Percentiles rank a stretch among this genome's conserved stretches.
Conservation (phyloP, 2,888 invertebrate genomes). For the Dromius quadrimaculatus region DNA sequence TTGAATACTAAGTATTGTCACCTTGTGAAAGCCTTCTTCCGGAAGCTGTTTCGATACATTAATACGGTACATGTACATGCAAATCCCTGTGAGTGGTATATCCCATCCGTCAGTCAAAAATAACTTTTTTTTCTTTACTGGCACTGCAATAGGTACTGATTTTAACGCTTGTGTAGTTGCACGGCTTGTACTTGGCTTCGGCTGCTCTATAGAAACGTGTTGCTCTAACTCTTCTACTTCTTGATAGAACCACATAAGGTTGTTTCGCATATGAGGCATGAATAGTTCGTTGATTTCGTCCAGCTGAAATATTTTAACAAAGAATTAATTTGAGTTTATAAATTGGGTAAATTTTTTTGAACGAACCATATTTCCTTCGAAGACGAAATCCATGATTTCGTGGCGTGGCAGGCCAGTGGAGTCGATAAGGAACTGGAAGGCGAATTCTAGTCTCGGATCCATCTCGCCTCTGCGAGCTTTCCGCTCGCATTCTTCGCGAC, state of each 20-base stretch:
- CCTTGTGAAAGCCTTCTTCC: conserved; percentile 94
- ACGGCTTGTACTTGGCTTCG: conserved; percentile 63
- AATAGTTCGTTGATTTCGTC: conserved; percentile 91
- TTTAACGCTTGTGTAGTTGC: conserved; percentile 62
- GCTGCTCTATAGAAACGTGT: conserved; percentile 61
- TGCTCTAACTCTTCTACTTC: conserved; percentile 79
- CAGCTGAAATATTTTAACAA: conserved; percentile 68
- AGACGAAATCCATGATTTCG: conserved; percentile 91
- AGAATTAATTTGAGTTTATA: conserved; percentile 7
- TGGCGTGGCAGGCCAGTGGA: conserved; percentile 84
- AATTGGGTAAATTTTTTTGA: not conserved
- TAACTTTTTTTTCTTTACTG: conserved; percentile 77
- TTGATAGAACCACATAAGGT: conserved; percentile 90
- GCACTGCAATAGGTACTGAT: conserved; percentile 60
- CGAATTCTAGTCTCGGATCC: conserved; percentile 91
- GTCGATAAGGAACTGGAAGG: conserved; percentile 88
- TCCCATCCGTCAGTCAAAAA: conserved; percentile 90
- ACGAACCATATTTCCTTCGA: conserved; percentile 88
- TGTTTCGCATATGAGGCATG: conserved; percentile 85
- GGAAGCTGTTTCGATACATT: conserved; percentile 87
- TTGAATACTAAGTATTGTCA: too few species aligned
- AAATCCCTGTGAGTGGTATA: conserved; percentile 82
- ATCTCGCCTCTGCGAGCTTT: conserved; percentile 91
- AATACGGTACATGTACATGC: conserved; percentile 88
- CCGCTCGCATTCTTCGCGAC: conserved; percentile 92